Conservation (phyloP, 2,888 invertebrate genomes). For the Willowsia nigromaculata region DNA sequence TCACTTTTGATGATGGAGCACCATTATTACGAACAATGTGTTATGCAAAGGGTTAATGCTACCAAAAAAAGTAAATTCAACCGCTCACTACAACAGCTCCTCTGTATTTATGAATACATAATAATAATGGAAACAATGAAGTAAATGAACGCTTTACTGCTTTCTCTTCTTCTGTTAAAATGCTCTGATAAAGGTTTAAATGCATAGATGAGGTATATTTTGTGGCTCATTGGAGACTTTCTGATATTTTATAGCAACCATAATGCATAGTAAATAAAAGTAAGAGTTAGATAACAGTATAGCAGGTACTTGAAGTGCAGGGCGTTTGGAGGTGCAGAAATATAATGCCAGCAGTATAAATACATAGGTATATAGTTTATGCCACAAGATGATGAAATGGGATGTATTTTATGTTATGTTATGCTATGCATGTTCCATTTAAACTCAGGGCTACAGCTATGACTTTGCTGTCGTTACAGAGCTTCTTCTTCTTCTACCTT, state of each 20-base stretch:
- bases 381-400: not conserved
- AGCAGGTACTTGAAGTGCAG: not conserved
- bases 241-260: not conserved
- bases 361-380: not conserved
- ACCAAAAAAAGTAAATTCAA: slow-evolving; percentile 12
- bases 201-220: slow-evolving; percentile 31
- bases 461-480: slow-evolving; percentile 12
- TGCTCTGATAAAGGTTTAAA: slow-evolving; percentile 34
- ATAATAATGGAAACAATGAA: slow-evolving; percentile 29
- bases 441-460: too few relatives aligned
- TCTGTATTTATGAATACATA: slow-evolving; percentile 10
- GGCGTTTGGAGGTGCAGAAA: not conserved
- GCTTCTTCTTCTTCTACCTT: slow-evolving; percentile 6
- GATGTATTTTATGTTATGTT: not conserved
- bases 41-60: not conserved
- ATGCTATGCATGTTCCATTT: not conserved
- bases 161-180: not conserved
- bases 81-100: not conserved
- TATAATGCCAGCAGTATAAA: not conserved
- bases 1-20: slow-evolving; percentile 56
- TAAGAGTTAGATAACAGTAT: not conserved
- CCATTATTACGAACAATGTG: not conserved
- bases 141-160: not conserved
- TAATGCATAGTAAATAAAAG: slow-evolving; percentile 37
- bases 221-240: slow-evolving; percentile 58